phyloP scores from a whole-genome alignment of 2,888 invertebrate species.

The Noctuana brunneofusca region DNA sequence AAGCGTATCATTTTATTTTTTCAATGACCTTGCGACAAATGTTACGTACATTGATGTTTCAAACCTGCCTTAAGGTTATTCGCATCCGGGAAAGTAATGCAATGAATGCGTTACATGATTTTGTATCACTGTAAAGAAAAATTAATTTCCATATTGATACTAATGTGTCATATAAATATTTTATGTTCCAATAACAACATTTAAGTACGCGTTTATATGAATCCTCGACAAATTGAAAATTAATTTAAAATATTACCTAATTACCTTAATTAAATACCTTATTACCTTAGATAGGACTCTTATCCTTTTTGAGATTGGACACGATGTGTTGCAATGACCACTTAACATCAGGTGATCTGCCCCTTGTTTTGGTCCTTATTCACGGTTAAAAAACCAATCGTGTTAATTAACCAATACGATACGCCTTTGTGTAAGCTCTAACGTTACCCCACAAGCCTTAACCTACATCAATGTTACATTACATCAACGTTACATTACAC shows the following conservation, averaged over 20 bases:
- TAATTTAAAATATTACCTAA: not conserved
- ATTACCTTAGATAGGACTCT: no score
- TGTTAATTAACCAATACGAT: conserved; percentile 26
- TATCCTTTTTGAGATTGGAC: no score
- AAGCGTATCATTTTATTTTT: conserved; percentile 62
- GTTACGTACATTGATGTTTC: conserved; percentile 13
- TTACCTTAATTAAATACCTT: no score
- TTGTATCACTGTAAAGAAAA: conserved; percentile 12
- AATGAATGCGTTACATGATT: conserved; percentile 6
- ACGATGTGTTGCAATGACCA: no score
- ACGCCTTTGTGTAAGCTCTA: conserved; percentile 24
- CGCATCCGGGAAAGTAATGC: conserved; percentile 15
- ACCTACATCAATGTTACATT: conserved; percentile 63
- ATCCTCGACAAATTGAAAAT: not conserved
- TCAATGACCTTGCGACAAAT: conserved; percentile 50
- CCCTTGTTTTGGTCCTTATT: no score
- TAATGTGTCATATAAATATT: conserved; percentile 2
- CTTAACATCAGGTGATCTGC: no score
- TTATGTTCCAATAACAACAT: conserved; percentile 11
- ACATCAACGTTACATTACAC: conserved; percentile 58
- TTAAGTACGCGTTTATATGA: not conserved
- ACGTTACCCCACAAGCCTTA: conserved; percentile 53
- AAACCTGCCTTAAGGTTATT: not conserved
- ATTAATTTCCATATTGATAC: conserved; percentile 9
- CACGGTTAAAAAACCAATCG: not conserved